Percentiles rank a stretch among this genome's conserved stretches.
Conservation (phyloP, 1,140 invertebrate genomes). For the Teleogryllus occipitalis region DNA sequence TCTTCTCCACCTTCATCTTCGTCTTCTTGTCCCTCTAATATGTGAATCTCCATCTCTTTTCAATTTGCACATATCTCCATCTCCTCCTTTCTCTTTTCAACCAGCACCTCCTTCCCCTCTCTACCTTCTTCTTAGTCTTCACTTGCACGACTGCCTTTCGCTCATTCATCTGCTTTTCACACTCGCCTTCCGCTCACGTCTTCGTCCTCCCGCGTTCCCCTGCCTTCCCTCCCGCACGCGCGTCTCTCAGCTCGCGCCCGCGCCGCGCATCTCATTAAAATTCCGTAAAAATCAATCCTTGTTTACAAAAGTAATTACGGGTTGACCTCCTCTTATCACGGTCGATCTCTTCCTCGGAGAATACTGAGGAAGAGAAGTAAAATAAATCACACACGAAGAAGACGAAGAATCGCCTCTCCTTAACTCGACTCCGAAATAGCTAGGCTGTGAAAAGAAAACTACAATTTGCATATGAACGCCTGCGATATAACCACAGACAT, state of each 20-base stretch:
- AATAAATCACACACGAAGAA: slow-evolving; percentile 3
- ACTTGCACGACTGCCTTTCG: no score
- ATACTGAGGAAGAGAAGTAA: not conserved
- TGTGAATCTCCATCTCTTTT: no score
- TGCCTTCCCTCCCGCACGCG: no score
- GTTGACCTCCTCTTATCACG: not conserved
- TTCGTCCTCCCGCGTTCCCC: not conserved
- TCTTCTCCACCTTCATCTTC: no score
- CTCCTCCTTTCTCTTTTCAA: no score
- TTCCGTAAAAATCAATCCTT: slow-evolving; percentile 5
- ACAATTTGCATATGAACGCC: not conserved
- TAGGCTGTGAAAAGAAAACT: not conserved
- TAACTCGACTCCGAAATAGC: not conserved
- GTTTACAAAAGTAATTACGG: not conserved
- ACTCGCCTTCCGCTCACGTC: not conserved
- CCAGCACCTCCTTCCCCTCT: no score
- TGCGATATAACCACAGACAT: not conserved
- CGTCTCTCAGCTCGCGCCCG: not conserved
- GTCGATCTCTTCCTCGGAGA: not conserved
- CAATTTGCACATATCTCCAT: no score
- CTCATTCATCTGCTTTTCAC: not conserved
- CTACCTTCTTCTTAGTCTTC: no score
- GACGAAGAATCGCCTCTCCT: not conserved
- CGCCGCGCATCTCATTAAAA: not conserved
- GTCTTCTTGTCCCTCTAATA: no score